A percentile compares a stretch with the other conserved stretches of the same genome.
phyloP scores from a whole-genome alignment of 2,113 vertebrate species.

The Poecile atricapillus region DNA sequence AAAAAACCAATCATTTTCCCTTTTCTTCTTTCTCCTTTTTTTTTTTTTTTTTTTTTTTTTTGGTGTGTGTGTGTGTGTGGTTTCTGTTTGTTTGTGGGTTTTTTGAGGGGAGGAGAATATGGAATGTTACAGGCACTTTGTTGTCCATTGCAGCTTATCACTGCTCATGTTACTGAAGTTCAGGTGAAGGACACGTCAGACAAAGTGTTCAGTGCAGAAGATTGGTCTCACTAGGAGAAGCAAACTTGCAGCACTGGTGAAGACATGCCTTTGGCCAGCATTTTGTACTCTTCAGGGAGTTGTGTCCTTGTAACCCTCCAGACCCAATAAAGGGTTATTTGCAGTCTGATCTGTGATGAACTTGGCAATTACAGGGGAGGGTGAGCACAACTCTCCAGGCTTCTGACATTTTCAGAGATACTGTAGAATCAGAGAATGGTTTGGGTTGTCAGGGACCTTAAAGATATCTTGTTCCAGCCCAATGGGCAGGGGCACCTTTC shows the following conservation, averaged over 20 bases:
- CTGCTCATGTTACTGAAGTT: neutral
- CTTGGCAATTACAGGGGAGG: neutral
- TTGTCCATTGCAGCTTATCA: neutral
- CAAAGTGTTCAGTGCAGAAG: neutral
- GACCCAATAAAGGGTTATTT: neutral
- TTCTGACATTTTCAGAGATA: neutral
- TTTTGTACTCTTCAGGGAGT: neutral
- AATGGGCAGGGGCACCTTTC: neutral
- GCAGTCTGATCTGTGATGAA: neutral
- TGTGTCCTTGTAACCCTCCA: neutral
- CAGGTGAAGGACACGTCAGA: neutral
- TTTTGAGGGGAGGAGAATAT: neutral
- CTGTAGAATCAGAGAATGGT: neutral
- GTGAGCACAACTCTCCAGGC: neutral
- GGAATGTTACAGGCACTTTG: neutral
- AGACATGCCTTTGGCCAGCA: neutral
- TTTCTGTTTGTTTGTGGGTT: neutral
- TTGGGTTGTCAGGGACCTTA: neutral
- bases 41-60: too few species aligned
- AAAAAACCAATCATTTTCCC: neutral
- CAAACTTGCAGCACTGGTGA: neutral
- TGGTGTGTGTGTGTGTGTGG: neutral
- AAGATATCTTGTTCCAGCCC: neutral
- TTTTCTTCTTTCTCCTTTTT: neutral
- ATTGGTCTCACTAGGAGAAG: neutral